Evolutionary conservation across 2,113 vertebrate species (phyloP).

Genomic region (Donacobius atricapilla): DNA sequence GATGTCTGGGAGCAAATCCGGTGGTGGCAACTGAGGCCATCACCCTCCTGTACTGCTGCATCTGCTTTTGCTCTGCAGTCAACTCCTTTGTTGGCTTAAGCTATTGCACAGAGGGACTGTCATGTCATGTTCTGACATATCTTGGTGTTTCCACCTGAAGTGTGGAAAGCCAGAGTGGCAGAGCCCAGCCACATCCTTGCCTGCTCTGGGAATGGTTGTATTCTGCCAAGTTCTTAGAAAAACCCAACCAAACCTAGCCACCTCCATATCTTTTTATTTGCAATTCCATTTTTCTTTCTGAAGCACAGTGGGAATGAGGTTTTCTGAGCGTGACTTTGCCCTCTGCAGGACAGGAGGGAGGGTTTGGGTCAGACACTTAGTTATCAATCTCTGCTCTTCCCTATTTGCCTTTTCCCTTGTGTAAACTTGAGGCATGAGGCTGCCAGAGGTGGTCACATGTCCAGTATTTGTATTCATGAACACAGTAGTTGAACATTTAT

Average conservation of each 20-base stretch:
- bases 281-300: neutral
- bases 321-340: neutral
- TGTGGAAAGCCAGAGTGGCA: neutral
- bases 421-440: neutral
- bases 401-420: conserved; percentile 21
- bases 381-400: neutral
- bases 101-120: neutral
- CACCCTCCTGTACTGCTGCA: neutral
- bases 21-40: neutral
- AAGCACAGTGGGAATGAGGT: neutral
- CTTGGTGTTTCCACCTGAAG: neutral
- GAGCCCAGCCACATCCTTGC: neutral
- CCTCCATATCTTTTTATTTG: neutral
- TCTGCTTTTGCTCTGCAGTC: neutral
- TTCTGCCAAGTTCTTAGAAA: neutral
- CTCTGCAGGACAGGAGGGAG: neutral
- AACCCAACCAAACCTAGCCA: neutral
- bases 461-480: conserved; percentile 4
- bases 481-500: conserved; percentile 14
- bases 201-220: neutral
- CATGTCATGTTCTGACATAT: neutral
- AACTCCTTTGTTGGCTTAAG: neutral
- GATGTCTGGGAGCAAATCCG: neutral
- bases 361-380: neutral
- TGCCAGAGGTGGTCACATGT: neutral